Evolutionary conservation across 1,140 invertebrate species (phyloP).

Genomic region (Drosophila pallidifrons): DNA sequence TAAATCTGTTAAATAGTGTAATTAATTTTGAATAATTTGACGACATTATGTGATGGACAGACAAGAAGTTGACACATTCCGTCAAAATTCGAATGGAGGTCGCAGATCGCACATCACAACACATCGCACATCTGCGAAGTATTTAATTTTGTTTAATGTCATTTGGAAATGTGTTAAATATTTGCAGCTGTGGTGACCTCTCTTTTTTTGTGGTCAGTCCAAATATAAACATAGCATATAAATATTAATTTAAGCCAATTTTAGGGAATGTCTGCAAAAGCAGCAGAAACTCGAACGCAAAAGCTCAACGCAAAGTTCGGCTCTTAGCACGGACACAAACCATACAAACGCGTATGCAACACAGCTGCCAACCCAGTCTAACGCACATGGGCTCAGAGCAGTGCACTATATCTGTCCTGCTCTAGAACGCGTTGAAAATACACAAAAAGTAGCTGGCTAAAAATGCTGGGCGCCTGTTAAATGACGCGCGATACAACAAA

Average conservation of each 20-base stretch:
- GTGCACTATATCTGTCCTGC: constrained; percentile 29
- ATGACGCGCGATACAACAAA: constrained; percentile 82
- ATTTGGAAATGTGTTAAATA: constrained; percentile 64
- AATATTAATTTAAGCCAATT: constrained; percentile 33
- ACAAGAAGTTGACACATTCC: constrained; percentile 9
- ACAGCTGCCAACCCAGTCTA: neutral
- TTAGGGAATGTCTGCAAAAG: neutral
- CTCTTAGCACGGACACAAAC: constrained; percentile 32
- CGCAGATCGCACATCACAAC: constrained; percentile 9
- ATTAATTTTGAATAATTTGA: constrained; percentile 9
- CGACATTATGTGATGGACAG: neutral
- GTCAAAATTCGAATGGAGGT: constrained; percentile 3
- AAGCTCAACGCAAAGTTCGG: constrained; percentile 3
- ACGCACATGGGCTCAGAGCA: neutral
- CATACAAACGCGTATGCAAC: neutral
- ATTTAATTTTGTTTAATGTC: constrained; percentile 49
- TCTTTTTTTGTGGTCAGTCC: constrained; percentile 36
- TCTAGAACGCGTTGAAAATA: constrained; percentile 51
- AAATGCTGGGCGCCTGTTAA: constrained; percentile 66
- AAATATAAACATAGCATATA: constrained; percentile 33
- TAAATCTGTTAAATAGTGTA: constrained; percentile 6
- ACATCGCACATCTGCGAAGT: constrained; percentile 26
- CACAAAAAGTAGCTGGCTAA: constrained; percentile 29
- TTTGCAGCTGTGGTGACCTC: constrained; percentile 62
- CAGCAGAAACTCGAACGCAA: neutral